Percentiles rank a stretch among this genome's conserved stretches.
Conservation (phyloP, 2,113 vertebrate species). For the Opisthocomus hoazin region DNA sequence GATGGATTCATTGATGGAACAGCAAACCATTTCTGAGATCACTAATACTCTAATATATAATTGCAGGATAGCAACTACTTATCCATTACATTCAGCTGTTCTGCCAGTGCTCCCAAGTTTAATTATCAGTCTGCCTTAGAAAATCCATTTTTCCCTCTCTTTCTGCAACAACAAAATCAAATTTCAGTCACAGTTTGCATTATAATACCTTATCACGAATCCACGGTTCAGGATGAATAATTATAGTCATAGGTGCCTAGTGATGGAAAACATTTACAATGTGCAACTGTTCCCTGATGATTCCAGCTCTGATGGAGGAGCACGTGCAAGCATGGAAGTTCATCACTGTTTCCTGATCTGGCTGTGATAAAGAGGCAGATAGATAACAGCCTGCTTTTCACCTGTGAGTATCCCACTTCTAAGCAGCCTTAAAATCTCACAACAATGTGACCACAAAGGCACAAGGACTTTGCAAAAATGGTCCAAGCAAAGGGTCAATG, state of each 20-base stretch:
- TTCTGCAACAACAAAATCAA: conserved; percentile 36
- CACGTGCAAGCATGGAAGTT: background rate
- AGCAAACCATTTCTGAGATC: conserved; percentile 34
- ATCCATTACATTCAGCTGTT: conserved; percentile 48
- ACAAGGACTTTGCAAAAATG: background rate
- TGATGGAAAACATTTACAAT: conserved; percentile 2
- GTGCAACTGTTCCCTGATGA: background rate
- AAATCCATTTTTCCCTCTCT: conserved; percentile 50
- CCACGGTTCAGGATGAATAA: background rate
- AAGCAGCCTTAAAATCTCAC: background rate
- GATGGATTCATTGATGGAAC: background rate
- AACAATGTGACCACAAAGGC: background rate
- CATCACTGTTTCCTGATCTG: background rate
- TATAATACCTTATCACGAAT: conserved; percentile 15
- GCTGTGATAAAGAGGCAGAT: background rate
- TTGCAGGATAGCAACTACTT: conserved; percentile 54
- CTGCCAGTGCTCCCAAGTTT: conserved; percentile 45
- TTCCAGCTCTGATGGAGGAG: background rate
- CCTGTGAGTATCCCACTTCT: background rate
- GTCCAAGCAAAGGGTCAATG: background rate
- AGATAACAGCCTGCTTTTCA: background rate
- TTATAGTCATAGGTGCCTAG: background rate
- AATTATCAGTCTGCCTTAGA: conserved; percentile 56
- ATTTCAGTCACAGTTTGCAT: conserved; percentile 40
- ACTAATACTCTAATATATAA: conserved; percentile 40